A percentile compares a stretch with the other conserved stretches of the same genome.
Evolutionary conservation across 2,888 invertebrate genomes (phyloP).

Genomic region (Xiphydria camelus): DNA sequence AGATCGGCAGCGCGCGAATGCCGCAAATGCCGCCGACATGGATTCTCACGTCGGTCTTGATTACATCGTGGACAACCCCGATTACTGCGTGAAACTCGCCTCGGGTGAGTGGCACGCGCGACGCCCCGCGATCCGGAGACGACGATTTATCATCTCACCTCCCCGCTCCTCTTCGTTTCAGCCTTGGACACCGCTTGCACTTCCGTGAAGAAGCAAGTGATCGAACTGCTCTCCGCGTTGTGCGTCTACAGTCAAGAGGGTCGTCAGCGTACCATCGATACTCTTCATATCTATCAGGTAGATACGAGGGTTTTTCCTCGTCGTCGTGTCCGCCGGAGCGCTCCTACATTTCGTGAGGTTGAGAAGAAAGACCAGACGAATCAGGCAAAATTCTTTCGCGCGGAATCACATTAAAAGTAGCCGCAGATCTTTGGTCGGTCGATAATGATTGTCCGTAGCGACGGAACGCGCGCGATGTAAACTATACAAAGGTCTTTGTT

Average conservation of each 20-base stretch:
- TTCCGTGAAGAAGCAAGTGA: constrained; percentile 94
- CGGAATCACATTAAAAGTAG: neutral
- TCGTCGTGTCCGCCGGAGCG: neutral
- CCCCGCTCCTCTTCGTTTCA: constrained; percentile 60
- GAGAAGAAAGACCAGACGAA: neutral
- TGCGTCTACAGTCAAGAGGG: constrained; percentile 94
- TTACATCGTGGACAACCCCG: constrained; percentile 92
- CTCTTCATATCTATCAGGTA: constrained; percentile 93
- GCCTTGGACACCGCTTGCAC: constrained; percentile 89
- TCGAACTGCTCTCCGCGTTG: constrained; percentile 90
- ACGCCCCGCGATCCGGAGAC: no score
- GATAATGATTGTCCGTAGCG: no score
- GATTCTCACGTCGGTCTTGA: constrained; percentile 92
- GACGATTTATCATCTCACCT: neutral
- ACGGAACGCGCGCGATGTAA: no score
- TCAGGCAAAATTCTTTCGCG: neutral
- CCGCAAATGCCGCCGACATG: constrained; percentile 63
- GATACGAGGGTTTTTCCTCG: no score
- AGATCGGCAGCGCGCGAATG: constrained; percentile 33
- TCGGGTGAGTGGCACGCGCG: constrained; percentile 72
- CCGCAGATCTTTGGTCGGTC: no score
- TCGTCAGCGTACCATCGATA: constrained; percentile 83
- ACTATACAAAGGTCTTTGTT: no score
- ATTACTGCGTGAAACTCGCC: constrained; percentile 88
- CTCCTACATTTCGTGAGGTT: neutral